Percentiles rank a stretch among this genome's conserved stretches.
phyloP scores from a whole-genome alignment of 2,888 invertebrate species.

The Hermodice carunculata region DNA sequence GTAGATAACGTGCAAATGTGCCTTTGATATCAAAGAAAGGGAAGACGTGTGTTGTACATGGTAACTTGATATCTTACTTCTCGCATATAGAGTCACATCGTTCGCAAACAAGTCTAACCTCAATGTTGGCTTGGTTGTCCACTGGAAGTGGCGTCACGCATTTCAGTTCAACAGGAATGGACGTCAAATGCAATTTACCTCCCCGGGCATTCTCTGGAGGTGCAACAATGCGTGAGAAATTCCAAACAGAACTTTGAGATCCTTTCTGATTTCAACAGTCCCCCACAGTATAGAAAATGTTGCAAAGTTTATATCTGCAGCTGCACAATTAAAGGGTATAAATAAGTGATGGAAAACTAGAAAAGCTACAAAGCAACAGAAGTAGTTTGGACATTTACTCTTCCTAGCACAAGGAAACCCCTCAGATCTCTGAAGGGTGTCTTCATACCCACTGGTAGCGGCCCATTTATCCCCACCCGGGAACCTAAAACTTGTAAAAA shows the following conservation, averaged over 20 bases:
- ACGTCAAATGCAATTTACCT: too few relatives aligned
- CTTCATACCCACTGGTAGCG: slow-evolving; percentile 19
- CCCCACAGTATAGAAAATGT: slow-evolving; percentile 24
- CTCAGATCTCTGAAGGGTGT: slow-evolving; percentile 12
- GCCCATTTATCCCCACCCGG: slow-evolving; percentile 19
- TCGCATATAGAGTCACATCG: too few relatives aligned
- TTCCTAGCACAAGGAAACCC: not conserved
- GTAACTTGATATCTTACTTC: too few relatives aligned
- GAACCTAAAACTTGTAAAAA: slow-evolving; percentile 10
- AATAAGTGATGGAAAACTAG: not conserved
- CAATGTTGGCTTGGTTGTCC: too few relatives aligned
- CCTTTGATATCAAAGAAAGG: too few relatives aligned
- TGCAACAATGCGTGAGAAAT: slow-evolving; percentile 21
- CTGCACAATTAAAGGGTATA: not conserved
- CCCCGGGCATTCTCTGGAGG: too few relatives aligned
- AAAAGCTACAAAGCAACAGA: slow-evolving; percentile 10
- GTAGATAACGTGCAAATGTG: too few relatives aligned
- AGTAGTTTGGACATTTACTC: slow-evolving; percentile 19
- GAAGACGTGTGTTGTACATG: too few relatives aligned
- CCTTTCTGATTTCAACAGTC: slow-evolving; percentile 27
- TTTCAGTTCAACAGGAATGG: too few relatives aligned
- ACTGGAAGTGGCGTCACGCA: too few relatives aligned
- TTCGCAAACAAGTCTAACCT: too few relatives aligned
- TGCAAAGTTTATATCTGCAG: slow-evolving; percentile 18
- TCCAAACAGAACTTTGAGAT: slow-evolving; percentile 23